Evolutionary conservation across 1,140 invertebrate genomes (phyloP).

Genomic region (Papilio xuthus): DNA sequence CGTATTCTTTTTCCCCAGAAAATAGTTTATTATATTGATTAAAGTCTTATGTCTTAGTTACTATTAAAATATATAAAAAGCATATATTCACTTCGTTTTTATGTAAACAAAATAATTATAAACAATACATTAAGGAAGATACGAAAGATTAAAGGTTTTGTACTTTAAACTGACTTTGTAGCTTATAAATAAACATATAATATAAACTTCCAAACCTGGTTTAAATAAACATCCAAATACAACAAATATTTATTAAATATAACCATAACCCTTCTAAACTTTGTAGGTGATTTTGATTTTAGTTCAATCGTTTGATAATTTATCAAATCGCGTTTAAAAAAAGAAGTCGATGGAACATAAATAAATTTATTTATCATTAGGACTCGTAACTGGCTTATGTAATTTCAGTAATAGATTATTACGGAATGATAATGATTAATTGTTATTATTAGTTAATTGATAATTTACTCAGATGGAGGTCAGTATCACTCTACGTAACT

Average conservation of each 20-base stretch:
- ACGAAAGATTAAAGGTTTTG: neutral
- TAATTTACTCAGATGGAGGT: neutral
- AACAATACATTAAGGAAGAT: neutral
- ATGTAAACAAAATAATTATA: neutral
- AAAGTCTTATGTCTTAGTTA: no score
- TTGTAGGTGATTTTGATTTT: no score
- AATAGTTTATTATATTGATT: no score
- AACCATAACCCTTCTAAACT: no score
- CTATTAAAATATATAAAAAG: neutral
- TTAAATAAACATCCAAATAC: no score
- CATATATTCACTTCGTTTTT: neutral
- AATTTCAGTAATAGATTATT: neutral
- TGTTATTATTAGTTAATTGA: slow-evolving; percentile 3
- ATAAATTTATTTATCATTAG: neutral
- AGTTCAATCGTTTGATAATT: no score
- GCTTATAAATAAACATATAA: neutral
- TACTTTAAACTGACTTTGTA: neutral
- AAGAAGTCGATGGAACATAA: neutral
- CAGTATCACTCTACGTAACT: neutral
- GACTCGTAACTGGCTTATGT: neutral
- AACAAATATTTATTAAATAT: no score
- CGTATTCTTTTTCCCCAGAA: no score
- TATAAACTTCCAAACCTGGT: neutral
- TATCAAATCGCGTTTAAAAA: neutral
- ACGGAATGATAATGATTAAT: neutral